Evolutionary conservation across 2,113 vertebrate species (phyloP).

Genomic region (Pongo pygmaeus): DNA sequence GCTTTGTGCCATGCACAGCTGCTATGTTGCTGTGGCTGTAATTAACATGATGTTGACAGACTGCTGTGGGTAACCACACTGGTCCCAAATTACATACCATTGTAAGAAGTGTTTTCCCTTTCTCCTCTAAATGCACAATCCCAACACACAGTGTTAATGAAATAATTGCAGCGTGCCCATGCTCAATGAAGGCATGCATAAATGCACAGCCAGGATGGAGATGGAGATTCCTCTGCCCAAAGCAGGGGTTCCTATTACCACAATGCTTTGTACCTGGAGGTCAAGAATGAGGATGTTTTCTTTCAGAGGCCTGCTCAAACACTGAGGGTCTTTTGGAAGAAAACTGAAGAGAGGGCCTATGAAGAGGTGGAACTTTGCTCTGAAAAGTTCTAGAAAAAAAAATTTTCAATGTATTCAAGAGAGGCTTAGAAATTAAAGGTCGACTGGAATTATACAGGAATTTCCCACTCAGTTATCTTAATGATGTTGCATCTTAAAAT

Average conservation of each 20-base stretch:
- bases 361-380: not conserved
- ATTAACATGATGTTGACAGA: not conserved
- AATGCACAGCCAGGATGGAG: not conserved
- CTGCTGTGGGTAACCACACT: constrained; percentile 22
- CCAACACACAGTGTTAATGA: constrained; percentile 40
- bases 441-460: not conserved
- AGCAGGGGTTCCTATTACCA: not conserved
- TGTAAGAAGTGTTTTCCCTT: constrained; percentile 49
- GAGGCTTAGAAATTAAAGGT: not conserved
- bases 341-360: not conserved
- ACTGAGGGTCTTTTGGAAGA: not conserved
- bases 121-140: constrained; percentile 25
- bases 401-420: not conserved
- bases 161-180: not conserved
- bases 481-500: not conserved
- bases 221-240: not conserved
- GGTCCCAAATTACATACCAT: constrained; percentile 47
- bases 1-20: constrained; percentile 3
- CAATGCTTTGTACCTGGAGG: not conserved
- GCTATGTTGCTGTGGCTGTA: not conserved
- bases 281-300: not conserved
- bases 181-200: not conserved
- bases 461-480: not conserved
- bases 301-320: not conserved
- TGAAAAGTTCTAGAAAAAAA: not conserved